phyloP scores from a whole-genome alignment of 2,113 vertebrate genomes.

The Sylvilagus bachmani region DNA sequence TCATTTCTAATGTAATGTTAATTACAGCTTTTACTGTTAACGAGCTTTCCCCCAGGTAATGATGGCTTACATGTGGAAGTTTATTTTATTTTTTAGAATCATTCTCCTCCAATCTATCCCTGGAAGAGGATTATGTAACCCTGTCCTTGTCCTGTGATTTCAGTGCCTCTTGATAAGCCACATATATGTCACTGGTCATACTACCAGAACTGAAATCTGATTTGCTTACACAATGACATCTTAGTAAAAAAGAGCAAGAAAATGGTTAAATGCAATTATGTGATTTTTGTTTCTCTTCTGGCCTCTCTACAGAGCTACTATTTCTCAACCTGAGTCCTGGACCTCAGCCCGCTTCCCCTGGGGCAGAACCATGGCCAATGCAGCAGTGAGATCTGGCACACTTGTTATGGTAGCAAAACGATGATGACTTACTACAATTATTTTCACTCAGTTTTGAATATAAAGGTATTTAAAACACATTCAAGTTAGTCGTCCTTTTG shows the following conservation, averaged over 20 bases:
- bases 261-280: background rate
- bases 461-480: background rate
- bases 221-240: background rate
- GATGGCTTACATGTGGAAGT: background rate
- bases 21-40: background rate
- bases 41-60: background rate
- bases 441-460: background rate
- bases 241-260: background rate
- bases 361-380: background rate
- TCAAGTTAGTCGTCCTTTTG: background rate
- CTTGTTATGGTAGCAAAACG: background rate
- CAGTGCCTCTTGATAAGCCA: background rate
- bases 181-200: background rate
- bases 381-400: background rate
- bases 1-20: background rate
- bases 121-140: background rate
- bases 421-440: background rate
- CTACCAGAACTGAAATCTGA: background rate
- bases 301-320: background rate
- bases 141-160: background rate
- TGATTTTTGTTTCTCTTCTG: background rate
- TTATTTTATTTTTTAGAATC: background rate
- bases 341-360: fast-evolving
- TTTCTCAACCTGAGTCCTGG: background rate
- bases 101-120: background rate